A percentile compares a stretch with the other conserved stretches of the same genome.
Evolutionary conservation across 2,113 vertebrate species (phyloP).

Genomic region (Bujurquina vittata): DNA sequence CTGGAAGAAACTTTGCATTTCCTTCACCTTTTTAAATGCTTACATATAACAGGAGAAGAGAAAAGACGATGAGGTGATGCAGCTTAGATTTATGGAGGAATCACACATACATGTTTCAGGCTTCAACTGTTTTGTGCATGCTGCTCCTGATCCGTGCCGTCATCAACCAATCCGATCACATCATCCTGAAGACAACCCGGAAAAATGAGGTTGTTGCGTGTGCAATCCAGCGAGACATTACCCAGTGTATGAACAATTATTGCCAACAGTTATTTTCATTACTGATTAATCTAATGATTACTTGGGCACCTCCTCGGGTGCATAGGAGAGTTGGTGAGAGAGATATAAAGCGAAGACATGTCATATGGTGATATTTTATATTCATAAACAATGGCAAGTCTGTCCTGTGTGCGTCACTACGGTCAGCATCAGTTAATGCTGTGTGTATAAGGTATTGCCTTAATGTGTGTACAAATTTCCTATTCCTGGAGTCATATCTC

Average conservation of each 20-base stretch:
- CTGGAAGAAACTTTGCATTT: not conserved
- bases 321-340: not conserved
- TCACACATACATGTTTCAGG: not conserved
- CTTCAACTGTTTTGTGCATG: not conserved
- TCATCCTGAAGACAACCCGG: not conserved
- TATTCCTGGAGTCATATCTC: no score
- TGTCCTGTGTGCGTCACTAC: no score
- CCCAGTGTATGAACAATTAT: not conserved
- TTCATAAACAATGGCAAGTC: not conserved
- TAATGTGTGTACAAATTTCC: not conserved
- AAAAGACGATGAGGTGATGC: not conserved
- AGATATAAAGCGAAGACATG: not conserved
- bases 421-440: not conserved
- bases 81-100: not conserved
- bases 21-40: slow-evolving; percentile 4
- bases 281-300: not conserved
- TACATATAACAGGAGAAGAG: not conserved
- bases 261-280: not conserved
- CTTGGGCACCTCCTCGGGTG: not conserved
- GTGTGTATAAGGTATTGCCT: not conserved
- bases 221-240: not conserved
- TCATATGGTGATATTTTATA: not conserved
- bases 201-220: accelerated
- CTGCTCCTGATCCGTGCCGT: not conserved
- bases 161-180: not conserved